Percentiles rank a stretch among this genome's conserved stretches.
phyloP scores from a whole-genome alignment of 2,797 vertebrate species.

The Mycteria americana region DNA sequence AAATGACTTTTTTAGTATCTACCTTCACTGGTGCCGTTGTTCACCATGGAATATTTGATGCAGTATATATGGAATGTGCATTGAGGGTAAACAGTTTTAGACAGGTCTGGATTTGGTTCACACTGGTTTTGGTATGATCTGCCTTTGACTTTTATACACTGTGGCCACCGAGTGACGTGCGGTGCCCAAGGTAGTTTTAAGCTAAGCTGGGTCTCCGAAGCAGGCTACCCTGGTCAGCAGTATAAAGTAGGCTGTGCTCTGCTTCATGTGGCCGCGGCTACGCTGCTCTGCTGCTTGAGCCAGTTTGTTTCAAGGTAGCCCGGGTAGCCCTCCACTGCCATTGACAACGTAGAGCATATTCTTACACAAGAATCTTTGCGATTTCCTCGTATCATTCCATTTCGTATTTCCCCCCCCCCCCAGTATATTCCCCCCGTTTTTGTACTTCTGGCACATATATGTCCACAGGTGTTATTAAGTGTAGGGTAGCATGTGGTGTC shows the following conservation, averaged over 20 bases:
- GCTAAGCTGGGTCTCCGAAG: neutral
- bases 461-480: conserved; percentile 62
- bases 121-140: neutral
- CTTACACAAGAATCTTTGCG: neutral
- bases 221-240: neutral
- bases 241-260: neutral
- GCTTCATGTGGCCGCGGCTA: accelerated
- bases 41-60: neutral
- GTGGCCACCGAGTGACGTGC: accelerated
- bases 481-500: conserved; percentile 62
- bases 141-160: neutral
- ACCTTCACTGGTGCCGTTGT: neutral
- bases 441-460: neutral
- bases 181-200: neutral
- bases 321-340: neutral
- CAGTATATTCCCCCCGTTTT: accelerated
- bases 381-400: neutral
- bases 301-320: neutral
- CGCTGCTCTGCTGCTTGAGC: neutral
- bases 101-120: conserved; percentile 31
- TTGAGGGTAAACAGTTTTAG: conserved; percentile 19
- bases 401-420: neutral
- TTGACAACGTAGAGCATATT: neutral
- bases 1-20: neutral
- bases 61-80: neutral